phyloP scores from a whole-genome alignment of 2,113 vertebrate species.

The Campylorhamphus procurvoides region DNA sequence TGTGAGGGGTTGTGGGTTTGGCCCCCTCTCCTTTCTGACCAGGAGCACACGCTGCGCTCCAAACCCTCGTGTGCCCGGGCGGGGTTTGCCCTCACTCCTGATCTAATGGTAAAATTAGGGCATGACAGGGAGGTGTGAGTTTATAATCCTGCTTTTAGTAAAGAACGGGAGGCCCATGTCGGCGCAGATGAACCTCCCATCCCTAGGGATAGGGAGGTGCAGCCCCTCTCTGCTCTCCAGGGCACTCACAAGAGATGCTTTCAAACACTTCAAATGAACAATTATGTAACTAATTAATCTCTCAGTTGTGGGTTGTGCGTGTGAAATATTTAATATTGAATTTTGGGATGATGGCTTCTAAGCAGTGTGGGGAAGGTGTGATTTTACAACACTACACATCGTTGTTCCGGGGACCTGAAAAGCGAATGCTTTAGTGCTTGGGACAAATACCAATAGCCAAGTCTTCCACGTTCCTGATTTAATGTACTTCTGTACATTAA shows the following conservation, averaged over 20 bases:
- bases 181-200: rapidly evolving
- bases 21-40: too few relatives aligned
- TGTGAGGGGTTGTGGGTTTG: too few relatives aligned
- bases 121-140: not conserved
- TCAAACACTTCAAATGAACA: rapidly evolving
- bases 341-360: not conserved
- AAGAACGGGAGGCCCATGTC: rapidly evolving
- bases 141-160: too few relatives aligned
- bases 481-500: too few relatives aligned
- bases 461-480: not conserved
- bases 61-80: not conserved
- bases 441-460: not conserved
- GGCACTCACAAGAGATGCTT: not conserved
- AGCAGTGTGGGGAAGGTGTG: not conserved
- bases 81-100: rapidly evolving
- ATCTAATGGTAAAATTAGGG: rapidly evolving
- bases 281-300: not conserved
- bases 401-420: not conserved
- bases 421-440: not conserved
- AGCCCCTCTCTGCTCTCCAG: too few relatives aligned
- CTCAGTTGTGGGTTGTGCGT: not conserved
- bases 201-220: rapidly evolving
- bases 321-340: not conserved
- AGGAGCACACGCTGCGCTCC: rapidly evolving
- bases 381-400: rapidly evolving